Conservation (phyloP, 2,113 vertebrate genomes). For the Beaufortia kweichowensis region DNA sequence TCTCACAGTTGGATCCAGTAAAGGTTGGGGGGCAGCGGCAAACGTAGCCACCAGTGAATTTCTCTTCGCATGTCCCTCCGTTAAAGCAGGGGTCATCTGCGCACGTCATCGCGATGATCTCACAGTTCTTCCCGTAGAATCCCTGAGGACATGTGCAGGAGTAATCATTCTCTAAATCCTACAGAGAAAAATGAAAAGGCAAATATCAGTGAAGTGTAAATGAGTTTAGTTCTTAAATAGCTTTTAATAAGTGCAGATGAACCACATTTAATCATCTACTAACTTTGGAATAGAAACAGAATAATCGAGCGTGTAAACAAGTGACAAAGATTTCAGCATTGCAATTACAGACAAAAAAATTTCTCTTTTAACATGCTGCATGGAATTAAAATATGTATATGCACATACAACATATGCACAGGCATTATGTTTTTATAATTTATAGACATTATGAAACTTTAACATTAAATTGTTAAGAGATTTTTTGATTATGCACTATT, state of each 20-base stretch:
- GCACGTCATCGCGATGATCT: slow-evolving; percentile 82
- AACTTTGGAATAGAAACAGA: too few relatives aligned
- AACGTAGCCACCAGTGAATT: slow-evolving; percentile 72
- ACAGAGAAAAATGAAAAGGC: slow-evolving; percentile 8
- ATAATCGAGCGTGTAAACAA: too few relatives aligned
- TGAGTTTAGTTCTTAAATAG: not conserved
- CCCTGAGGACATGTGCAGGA: slow-evolving; percentile 84
- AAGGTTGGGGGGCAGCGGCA: slow-evolving; percentile 80
- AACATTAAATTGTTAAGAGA: too few relatives aligned
- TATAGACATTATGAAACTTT: too few relatives aligned
- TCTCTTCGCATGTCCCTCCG: slow-evolving; percentile 78
- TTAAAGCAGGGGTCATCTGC: slow-evolving; percentile 87
- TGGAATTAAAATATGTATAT: too few relatives aligned
- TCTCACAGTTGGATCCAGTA: slow-evolving; percentile 91
- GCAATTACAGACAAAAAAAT: too few relatives aligned
- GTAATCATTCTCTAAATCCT: slow-evolving; percentile 80
- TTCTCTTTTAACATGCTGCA: too few relatives aligned
- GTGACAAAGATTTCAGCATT: too few relatives aligned
- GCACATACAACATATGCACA: too few relatives aligned
- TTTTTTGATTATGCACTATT: too few relatives aligned
- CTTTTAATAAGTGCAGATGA: slow-evolving; percentile 6
- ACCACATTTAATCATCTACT: not conserved
- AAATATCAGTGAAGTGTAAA: not conserved
- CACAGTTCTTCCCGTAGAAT: slow-evolving; percentile 86
- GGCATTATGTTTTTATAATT: too few relatives aligned